phyloP scores from a whole-genome alignment of 2,797 vertebrate species.

The Premnoplex brunnescens region DNA sequence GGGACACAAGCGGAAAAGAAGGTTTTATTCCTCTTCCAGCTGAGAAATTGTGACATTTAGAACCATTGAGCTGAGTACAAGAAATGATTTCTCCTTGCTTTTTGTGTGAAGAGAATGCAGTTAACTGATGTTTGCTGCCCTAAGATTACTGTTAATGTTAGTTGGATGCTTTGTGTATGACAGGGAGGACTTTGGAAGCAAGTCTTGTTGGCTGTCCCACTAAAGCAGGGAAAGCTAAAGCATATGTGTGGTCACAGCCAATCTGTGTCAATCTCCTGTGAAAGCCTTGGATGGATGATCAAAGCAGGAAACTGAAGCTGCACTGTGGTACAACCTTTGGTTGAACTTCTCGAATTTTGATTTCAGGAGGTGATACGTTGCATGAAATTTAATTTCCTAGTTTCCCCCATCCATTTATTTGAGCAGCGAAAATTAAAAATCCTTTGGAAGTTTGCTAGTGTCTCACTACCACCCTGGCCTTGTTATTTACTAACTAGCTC shows the following conservation, averaged over 20 bases:
- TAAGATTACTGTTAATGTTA: background rate
- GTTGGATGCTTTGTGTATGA: background rate
- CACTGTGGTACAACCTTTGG: slow-evolving; percentile 80
- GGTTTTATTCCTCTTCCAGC: background rate
- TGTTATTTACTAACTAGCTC: slow-evolving; percentile 51
- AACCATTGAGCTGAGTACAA: background rate
- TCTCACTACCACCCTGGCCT: slow-evolving; percentile 9
- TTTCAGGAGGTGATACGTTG: slow-evolving; percentile 60
- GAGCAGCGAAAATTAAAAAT: slow-evolving; percentile 46
- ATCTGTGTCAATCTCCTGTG: slow-evolving; percentile 81
- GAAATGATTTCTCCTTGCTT: background rate
- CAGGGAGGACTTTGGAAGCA: slow-evolving; percentile 27
- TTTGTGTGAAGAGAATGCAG: background rate
- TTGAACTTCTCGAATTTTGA: slow-evolving; percentile 80
- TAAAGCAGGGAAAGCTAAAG: slow-evolving; percentile 71
- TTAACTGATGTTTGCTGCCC: background rate
- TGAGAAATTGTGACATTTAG: background rate
- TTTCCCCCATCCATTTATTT: slow-evolving; percentile 23
- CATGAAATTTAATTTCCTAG: slow-evolving; percentile 47
- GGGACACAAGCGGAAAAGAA: background rate
- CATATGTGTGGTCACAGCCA: slow-evolving; percentile 84
- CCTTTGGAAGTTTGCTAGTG: background rate
- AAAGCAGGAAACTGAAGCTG: slow-evolving; percentile 82
- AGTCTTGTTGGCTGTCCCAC: slow-evolving; percentile 29
- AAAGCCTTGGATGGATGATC: slow-evolving; percentile 84